Evolutionary conservation across 2,797 vertebrate species (phyloP).

Genomic region (Pangasius mekongensis): DNA sequence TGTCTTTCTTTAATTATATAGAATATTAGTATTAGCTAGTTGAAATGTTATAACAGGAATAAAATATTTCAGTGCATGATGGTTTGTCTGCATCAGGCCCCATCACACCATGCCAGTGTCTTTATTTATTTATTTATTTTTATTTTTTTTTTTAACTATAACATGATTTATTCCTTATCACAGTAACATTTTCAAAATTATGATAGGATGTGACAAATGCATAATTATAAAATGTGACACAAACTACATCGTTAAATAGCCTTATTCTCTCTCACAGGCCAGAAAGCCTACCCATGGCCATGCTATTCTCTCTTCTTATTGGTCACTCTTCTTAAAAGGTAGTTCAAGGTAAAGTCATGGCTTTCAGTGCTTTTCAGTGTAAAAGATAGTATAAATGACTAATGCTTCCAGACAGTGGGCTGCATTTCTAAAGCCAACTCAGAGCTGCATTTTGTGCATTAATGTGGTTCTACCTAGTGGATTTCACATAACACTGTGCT

Average conservation of each 20-base stretch:
- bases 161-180: neutral
- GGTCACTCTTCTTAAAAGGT: neutral
- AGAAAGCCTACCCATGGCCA: neutral
- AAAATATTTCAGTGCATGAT: neutral
- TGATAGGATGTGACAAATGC: neutral
- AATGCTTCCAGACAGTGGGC: slow-evolving; percentile 14
- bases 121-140: too few species aligned
- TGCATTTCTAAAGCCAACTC: slow-evolving; percentile 24
- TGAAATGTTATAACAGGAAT: neutral
- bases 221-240: neutral
- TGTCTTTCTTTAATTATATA: neutral
- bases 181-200: neutral
- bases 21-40: neutral
- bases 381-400: slow-evolving; percentile 14
- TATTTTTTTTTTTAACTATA: neutral
- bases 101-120: neutral
- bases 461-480: neutral
- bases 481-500: neutral
- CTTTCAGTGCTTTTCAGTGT: slow-evolving; percentile 15
- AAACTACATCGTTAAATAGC: neutral
- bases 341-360: slow-evolving; percentile 25
- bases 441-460: neutral
- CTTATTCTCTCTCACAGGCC: neutral
- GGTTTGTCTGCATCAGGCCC: neutral
- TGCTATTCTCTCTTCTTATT: neutral